Base-by-base conservation (phyloP, 2,888 invertebrate species). In the Pharmacophagus antenor region DNA sequence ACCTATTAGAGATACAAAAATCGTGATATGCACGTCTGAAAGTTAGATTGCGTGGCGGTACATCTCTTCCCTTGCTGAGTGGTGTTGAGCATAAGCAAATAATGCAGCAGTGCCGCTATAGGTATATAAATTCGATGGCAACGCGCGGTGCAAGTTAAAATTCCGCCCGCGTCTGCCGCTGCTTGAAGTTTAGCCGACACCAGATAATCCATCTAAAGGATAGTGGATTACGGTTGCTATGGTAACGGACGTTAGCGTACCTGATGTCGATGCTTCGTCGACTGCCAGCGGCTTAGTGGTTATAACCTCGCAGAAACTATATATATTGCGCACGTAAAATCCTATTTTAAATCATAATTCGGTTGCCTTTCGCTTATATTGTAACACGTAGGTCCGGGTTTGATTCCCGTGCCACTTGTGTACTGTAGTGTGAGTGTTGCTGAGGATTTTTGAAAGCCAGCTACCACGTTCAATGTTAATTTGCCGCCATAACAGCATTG, bases 131-230 rank as follows among this genome's bases (percentile, higher is more conserved):
- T 58, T 37, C 37, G 46, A 10, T 47, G 46, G 18, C 20, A 23
- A 23, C 46, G 22, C 17, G 18, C 52, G 20, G 18, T 1, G 37
- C 52, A 50, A 22, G 50, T 60, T 60, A 60, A 60, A 55, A 60
- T 60, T 60, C 59, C 15, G 17, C 17, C 15, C 59, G 59, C 59
- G 59, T 44, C 15, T 1, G 22, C 15, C 42, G 42, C 41, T 47
- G 58, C 59, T 60, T 60, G 54, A 60, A 55, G 55, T 55, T 58
- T 60, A 44, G 50, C 59, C 59, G 59, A 46, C 59, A 54, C 44
- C 50, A 31, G 55, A 55, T 54, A 50, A 60, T 60, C 59, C 50
- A 60, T 60, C 59, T 60, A 55, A 49, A 60, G 49, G 41, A 42
- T 48, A 54, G 55, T 54, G 20, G 58, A 53, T 58, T 58, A 58